Evolutionary conservation across 2,888 invertebrate genomes (phyloP).

Genomic region (Geotrupes spiniger): DNA sequence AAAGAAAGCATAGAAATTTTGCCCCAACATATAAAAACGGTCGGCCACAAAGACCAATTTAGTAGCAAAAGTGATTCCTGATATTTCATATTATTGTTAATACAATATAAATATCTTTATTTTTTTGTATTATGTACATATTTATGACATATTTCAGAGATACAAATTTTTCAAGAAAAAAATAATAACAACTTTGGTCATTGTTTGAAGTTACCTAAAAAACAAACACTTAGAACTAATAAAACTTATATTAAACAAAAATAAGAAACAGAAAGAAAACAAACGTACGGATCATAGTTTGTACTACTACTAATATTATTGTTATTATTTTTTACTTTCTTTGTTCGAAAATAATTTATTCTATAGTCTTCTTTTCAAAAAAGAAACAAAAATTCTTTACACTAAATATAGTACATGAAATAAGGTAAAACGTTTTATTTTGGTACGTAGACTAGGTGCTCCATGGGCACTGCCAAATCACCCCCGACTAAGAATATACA

Average conservation of each 20-base stretch:
- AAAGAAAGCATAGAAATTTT: slow-evolving; percentile 30
- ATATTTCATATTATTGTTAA: slow-evolving; percentile 39
- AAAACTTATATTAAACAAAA: neutral
- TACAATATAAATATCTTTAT: slow-evolving; percentile 39
- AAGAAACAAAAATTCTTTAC: slow-evolving; percentile 19
- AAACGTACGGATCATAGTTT: slow-evolving; percentile 18
- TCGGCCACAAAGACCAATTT: slow-evolving; percentile 22
- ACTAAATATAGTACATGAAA: slow-evolving; percentile 35
- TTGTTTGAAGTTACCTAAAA: slow-evolving; percentile 11
- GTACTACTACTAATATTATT: slow-evolving; percentile 24
- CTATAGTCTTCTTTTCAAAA: slow-evolving; percentile 9
- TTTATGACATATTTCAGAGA: slow-evolving; percentile 9
- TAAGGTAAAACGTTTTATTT: slow-evolving; percentile 35
- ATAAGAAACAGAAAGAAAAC: slow-evolving; percentile 2
- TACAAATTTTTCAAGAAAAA: slow-evolving; percentile 35
- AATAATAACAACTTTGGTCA: slow-evolving; percentile 38
- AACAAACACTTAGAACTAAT: slow-evolving; percentile 17
- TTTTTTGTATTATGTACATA: slow-evolving; percentile 42
- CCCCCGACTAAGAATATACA: slow-evolving; percentile 28
- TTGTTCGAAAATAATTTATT: slow-evolving; percentile 22
- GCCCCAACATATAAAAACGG: slow-evolving; percentile 26
- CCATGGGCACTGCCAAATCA: slow-evolving; percentile 38
- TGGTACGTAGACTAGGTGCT: slow-evolving; percentile 43
- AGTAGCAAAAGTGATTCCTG: slow-evolving; percentile 47
- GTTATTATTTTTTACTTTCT: slow-evolving; percentile 31